phyloP scores from a whole-genome alignment of 1,140 invertebrate species.

The Heliconius hewitsoni region DNA sequence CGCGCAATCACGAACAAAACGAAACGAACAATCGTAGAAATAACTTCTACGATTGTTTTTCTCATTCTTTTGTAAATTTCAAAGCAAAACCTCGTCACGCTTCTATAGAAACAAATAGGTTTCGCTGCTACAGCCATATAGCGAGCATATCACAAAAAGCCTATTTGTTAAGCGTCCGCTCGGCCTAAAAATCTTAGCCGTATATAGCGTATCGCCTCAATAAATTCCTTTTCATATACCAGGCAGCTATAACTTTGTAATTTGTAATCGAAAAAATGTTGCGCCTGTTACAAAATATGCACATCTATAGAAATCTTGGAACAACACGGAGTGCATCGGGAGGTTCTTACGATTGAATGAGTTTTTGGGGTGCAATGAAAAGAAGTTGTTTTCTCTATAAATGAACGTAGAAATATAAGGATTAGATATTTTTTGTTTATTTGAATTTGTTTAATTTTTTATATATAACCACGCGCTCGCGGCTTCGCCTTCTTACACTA shows the following conservation, averaged over 20 bases:
- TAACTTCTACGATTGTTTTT: background rate
- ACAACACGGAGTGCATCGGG: background rate
- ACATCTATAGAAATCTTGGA: background rate
- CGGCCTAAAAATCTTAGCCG: slow-evolving; percentile 2
- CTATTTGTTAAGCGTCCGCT: background rate
- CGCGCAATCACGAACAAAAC: too few relatives aligned
- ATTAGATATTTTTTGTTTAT: too few relatives aligned
- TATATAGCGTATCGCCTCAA: background rate
- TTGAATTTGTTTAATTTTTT: too few relatives aligned
- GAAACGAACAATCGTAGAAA: too few relatives aligned
- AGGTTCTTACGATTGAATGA: too few relatives aligned
- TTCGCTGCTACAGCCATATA: background rate
- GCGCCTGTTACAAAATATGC: background rate
- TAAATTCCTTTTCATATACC: background rate
- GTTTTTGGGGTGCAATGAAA: too few relatives aligned
- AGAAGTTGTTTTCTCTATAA: too few relatives aligned
- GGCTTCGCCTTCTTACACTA: too few relatives aligned
- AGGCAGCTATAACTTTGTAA: background rate
- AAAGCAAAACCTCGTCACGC: background rate
- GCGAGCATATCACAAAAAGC: background rate
- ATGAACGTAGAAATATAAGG: too few relatives aligned
- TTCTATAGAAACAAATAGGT: background rate
- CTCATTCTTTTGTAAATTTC: background rate
- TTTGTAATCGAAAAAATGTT: background rate
- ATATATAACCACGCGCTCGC: too few relatives aligned